Evolutionary conservation across 2,113 vertebrate species (phyloP), one percentile per base, ranked within the genome.

Genomic region (Tachysurus vachellii): DNA sequence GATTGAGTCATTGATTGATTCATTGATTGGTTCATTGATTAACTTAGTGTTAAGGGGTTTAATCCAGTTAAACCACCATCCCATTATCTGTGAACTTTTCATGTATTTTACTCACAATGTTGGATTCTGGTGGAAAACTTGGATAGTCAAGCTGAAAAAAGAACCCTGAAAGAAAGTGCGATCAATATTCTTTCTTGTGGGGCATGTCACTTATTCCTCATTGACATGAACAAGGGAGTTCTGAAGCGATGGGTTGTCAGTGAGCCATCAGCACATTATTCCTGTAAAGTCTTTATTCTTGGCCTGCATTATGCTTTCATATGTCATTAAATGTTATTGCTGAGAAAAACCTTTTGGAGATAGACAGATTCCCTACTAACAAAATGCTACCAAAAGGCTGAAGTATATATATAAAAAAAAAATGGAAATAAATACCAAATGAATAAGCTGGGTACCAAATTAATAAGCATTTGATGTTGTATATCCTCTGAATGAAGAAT

Each of bases 221-320:
- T 77, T 88, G 89, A 85, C 12, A n/a, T 89, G 87, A 92, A 86
- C 90, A 54, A 64, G 44, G 80, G n/a, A 31, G 62, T 82, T 86
- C 80, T 50, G 14, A 54, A 71, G 73, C 85, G 83, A 89, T 89
- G 81, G 47, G 56, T 50, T 88, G 86, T 85, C 76, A 84, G 80
- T 4, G 85, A 42, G 50, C 82, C 57, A 76, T 85, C 83, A 84
- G 68, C 85, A 80, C 57, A 9, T 86, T 89, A 84, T 87, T 88
- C 73, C 71, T 87, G 71, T 88, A 85, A 79, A 14, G 26, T 85
- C 80, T 88, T 84, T 80, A 73, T 85, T 90, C 76, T 73, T 66
- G 59, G 42, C 79, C 36, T 76, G 21, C 42, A 44, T 88, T 50
- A 89, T 85, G 59, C n/a, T 83, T 89, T 86, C 76, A 66, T 80